These are phyloP conservation scores for Coenonympha glycerion DNA, from an alignment of 2,888 invertebrate species.

Conservation along the genomic window DNA sequence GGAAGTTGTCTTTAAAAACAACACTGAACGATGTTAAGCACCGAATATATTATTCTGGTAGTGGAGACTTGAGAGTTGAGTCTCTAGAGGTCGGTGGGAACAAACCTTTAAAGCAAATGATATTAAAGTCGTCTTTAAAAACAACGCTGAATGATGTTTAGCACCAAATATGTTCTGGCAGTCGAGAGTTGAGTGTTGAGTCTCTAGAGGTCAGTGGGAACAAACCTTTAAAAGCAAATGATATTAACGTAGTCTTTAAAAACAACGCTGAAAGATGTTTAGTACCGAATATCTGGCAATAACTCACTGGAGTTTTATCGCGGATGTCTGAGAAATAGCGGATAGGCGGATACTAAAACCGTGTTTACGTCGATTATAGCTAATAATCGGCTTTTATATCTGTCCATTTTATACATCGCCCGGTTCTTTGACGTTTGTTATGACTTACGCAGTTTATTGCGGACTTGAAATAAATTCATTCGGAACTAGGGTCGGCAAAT, in stretches of 20 bases:
- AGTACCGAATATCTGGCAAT: conserved; percentile 7
- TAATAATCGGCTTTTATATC: conserved; percentile 27
- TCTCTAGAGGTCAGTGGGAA: too few species aligned
- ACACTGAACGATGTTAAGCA: too few species aligned
- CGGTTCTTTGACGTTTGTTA: conserved; percentile 27
- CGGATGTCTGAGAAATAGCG: conserved; percentile 16
- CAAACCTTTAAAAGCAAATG: background rate
- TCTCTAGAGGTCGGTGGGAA: too few species aligned
- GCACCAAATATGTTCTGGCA: too few species aligned
- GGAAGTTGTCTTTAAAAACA: too few species aligned
- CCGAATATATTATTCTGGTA: too few species aligned
- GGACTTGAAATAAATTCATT: conserved; percentile 35
- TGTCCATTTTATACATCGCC: conserved; percentile 23
- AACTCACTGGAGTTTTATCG: conserved; percentile 17
- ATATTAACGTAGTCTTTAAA: background rate
- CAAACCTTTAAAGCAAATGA: too few species aligned
- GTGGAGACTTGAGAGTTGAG: too few species aligned
- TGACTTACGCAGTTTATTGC: conserved; percentile 30
- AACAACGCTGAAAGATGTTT: conserved; percentile 8
- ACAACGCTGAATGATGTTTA: too few species aligned
- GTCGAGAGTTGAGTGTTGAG: too few species aligned
- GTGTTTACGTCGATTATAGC: conserved; percentile 25
- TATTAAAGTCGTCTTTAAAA: too few species aligned
- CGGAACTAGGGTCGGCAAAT: too few species aligned
- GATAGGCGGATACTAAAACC: conserved; percentile 20